A percentile compares a stretch with the other conserved stretches of the same genome.
Conservation (phyloP, 2,113 vertebrate species). For the Ptychochromis oligacanthus region DNA sequence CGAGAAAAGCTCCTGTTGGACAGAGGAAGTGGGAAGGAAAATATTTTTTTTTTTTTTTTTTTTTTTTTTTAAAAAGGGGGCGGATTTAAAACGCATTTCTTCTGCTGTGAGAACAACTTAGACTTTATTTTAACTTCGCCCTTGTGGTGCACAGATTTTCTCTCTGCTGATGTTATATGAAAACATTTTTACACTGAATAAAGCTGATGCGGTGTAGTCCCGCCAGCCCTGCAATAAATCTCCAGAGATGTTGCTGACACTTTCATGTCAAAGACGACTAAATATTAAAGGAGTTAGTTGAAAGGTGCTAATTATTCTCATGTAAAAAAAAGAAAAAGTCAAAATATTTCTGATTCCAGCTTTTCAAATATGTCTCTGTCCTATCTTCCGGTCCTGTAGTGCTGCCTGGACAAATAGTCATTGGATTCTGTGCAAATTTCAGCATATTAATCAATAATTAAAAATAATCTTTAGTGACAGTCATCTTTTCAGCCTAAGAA, state of each 20-base stretch:
- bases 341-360: neutral
- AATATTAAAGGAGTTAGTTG: neutral
- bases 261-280: neutral
- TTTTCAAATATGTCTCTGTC: neutral
- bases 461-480: neutral
- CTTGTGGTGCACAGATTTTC: neutral
- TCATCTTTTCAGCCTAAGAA: neutral
- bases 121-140: neutral
- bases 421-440: neutral
- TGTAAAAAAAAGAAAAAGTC: neutral
- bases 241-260: neutral
- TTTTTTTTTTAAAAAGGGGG: neutral
- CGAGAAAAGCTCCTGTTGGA: too few species aligned
- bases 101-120: neutral
- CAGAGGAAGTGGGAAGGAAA: too few species aligned
- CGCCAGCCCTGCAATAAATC: neutral
- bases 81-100: neutral
- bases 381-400: neutral
- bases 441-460: neutral
- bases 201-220: neutral
- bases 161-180: neutral
- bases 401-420: neutral
- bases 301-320: neutral
- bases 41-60: neutral
- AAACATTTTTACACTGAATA: neutral